Conservation (phyloP, 2,113 vertebrate species). For the Sceloporus tristichus region DNA sequence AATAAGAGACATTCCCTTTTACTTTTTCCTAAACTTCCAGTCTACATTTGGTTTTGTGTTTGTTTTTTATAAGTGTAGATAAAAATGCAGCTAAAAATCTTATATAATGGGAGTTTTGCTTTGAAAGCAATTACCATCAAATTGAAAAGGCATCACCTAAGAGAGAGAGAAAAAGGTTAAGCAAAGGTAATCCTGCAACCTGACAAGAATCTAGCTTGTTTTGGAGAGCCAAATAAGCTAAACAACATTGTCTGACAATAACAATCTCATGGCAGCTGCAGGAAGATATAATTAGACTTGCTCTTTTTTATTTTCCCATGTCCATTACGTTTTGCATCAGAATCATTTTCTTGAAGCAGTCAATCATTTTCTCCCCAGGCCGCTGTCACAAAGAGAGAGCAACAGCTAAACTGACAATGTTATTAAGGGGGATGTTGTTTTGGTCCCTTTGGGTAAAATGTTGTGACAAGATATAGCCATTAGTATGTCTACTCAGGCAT, state of each 20-base stretch:
- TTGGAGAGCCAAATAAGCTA: slow-evolving; percentile 63
- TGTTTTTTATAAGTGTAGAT: neutral
- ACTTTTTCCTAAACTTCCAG: slow-evolving; percentile 2
- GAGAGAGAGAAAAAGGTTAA: neutral
- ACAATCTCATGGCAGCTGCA: slow-evolving; percentile 38
- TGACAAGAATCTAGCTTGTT: slow-evolving; percentile 55
- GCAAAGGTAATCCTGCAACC: slow-evolving; percentile 25
- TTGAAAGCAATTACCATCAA: neutral
- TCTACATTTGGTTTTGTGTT: neutral
- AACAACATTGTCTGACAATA: slow-evolving; percentile 58
- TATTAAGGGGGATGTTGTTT: slow-evolving; percentile 53
- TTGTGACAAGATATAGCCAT: slow-evolving; percentile 38
- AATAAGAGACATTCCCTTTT: neutral
- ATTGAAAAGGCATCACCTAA: neutral
- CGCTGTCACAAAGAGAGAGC: slow-evolving; percentile 2
- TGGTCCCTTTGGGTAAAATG: slow-evolving; percentile 46
- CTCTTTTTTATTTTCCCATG: slow-evolving; percentile 41
- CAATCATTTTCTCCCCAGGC: slow-evolving; percentile 46
- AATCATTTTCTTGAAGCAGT: slow-evolving; percentile 44
- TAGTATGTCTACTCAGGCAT: slow-evolving; percentile 55
- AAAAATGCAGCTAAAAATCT: neutral
- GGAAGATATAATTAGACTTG: slow-evolving; percentile 38
- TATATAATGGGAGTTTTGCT: neutral
- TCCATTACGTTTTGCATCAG: slow-evolving; percentile 24
- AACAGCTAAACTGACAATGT: slow-evolving; percentile 33